These are phyloP conservation scores for Pimephales promelas DNA, from an alignment of 2,113 vertebrate species.

Conservation along the genomic window DNA sequence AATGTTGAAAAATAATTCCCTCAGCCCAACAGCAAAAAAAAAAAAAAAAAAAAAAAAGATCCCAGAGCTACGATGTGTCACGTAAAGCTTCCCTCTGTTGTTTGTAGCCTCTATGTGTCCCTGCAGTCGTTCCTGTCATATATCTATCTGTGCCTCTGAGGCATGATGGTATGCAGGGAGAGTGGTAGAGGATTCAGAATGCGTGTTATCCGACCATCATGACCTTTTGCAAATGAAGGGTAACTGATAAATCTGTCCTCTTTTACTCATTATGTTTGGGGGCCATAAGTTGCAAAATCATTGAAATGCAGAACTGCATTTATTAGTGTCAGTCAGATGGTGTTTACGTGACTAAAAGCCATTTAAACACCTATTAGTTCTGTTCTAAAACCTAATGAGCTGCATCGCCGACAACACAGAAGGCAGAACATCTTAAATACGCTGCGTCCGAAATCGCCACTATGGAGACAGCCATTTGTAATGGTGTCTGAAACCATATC, in stretches of 20 bases:
- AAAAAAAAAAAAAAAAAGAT: not conserved
- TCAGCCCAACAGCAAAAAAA: not conserved
- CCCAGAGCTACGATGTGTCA: constrained; percentile 18
- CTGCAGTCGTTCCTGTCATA: constrained; percentile 32
- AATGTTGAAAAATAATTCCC: not conserved
- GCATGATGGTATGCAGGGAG: not conserved
- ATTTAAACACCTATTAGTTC: not conserved
- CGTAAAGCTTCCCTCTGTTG: constrained; percentile 17
- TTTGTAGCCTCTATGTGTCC: constrained; percentile 26
- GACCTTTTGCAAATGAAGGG: constrained; percentile 19
- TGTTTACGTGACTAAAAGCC: constrained; percentile 21
- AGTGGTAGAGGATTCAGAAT: constrained; percentile 5
- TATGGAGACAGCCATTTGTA: not conserved
- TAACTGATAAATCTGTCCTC: constrained; percentile 25
- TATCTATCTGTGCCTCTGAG: constrained; percentile 9
- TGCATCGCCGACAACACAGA: not conserved
- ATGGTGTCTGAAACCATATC: not conserved
- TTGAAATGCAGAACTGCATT: not conserved
- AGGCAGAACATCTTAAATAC: not conserved
- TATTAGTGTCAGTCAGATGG: constrained; percentile 8
- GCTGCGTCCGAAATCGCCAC: not conserved
- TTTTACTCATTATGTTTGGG: not conserved
- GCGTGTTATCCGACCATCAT: not conserved
- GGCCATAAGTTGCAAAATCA: not conserved
- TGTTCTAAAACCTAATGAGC: not conserved